A percentile compares a stretch with the other conserved stretches of the same genome.
Conservation (phyloP, 2,113 vertebrate species). For the Castor canadensis region DNA sequence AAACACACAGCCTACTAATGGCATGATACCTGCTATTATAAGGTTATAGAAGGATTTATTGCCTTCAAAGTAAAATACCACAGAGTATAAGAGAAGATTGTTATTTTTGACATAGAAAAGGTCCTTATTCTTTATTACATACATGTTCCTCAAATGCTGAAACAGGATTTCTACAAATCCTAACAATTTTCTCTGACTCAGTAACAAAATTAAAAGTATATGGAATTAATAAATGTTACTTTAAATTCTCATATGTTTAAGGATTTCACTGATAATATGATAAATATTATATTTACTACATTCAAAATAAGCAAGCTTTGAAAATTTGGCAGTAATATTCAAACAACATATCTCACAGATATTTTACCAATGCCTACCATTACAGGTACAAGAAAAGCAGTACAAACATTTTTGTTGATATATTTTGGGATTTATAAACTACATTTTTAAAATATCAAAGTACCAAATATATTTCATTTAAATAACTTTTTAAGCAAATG, state of each 20-base stretch:
- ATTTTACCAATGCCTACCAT: neutral
- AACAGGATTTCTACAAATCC: neutral
- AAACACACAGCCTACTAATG: neutral
- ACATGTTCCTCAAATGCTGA: neutral
- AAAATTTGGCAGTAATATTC: neutral
- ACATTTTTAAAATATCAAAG: neutral
- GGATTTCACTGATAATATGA: neutral
- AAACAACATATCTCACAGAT: neutral
- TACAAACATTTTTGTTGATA: neutral
- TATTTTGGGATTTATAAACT: neutral
- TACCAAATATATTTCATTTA: neutral
- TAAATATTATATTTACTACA: neutral
- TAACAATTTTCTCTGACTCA: neutral
- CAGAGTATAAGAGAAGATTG: neutral
- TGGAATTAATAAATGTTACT: neutral
- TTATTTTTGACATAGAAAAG: neutral
- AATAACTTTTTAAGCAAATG: neutral
- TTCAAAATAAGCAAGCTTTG: neutral
- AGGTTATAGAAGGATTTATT: neutral
- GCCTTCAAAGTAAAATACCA: neutral
- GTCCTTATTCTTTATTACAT: neutral
- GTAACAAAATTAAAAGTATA: neutral
- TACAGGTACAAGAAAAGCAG: neutral
- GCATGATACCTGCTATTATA: neutral
- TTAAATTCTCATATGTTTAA: neutral